Base-by-base conservation (phyloP, 2,797 vertebrate species). In the Poecilia wingei region DNA sequence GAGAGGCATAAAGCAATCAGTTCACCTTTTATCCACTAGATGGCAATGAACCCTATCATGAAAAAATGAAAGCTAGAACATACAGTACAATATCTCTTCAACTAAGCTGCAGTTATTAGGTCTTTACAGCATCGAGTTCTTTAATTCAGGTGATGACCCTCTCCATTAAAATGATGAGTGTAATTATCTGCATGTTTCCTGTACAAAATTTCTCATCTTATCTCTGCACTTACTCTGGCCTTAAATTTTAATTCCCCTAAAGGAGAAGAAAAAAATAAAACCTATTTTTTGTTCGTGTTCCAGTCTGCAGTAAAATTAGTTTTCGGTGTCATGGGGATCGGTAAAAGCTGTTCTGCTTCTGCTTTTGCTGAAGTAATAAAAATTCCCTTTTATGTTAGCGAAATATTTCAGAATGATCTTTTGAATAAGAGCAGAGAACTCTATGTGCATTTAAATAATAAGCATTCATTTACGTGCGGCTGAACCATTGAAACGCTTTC, bases 21-120 rank as follows among this genome's bases (percentile, higher is more conserved):
- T 57, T 10, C 25, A 74, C 16, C 9, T 73, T 36, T 39, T 49
- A n/a, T 76, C 90, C 93, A 94, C 93, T 89, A 93, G 94, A 88
- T 94, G 94, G 91, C 91, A 90, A 77, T 85, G 73, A 79, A 87
- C 36, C 53, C 87, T 82, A 51, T 80, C 68, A 59, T 79, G 78
- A 83, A 76, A 82, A 47, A 72, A 18, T 25, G 74, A 31, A 57
- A 61, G 9, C 6, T 55, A 70, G 59, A 79, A 9, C 76, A 82
- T 10, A 49, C n/a, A 68, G n/a, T 22, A 49, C 13, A 68, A 36
- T 6, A 46, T 64, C 46, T 59, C 10, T 73, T 6, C 36, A 45
- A 81, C 76, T 86, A 76, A 81, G 78, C 22, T 61, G 25, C 57
- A 84, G 55, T 82, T 77, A 71, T 79, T 78, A 73, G 55, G 75